Evolutionary conservation across 37 sponge, comb jelly and placozoan genomes (phyloP).

Genomic region (Ephydatia muelleri): DNA sequence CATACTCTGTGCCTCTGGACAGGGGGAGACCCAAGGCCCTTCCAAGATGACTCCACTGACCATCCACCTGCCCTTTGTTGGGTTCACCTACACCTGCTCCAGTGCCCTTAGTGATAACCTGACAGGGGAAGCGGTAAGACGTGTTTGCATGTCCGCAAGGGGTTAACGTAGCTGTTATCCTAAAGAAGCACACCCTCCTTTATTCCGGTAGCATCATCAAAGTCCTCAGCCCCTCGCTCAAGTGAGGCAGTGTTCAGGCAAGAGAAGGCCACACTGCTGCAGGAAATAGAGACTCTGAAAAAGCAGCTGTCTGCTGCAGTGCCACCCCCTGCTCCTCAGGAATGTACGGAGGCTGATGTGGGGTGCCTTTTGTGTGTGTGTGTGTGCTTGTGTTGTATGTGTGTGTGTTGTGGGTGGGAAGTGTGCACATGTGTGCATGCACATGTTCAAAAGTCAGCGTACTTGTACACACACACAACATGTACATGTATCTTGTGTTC

Average conservation of each 20-base stretch:
- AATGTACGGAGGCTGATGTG: slow-evolving; percentile 6
- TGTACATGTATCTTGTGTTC: too few species aligned
- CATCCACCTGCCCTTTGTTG: slow-evolving; percentile 95
- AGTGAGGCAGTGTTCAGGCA: neutral
- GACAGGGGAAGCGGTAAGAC: neutral
- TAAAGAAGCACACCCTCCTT: too few species aligned
- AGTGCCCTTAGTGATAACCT: slow-evolving; percentile 61
- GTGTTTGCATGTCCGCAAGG: neutral
- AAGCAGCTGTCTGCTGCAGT: slow-evolving; percentile 29
- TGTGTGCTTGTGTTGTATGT: too few species aligned
- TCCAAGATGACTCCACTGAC: slow-evolving; percentile 61
- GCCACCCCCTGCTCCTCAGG: neutral
- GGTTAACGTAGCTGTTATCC: neutral
- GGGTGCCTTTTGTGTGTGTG: too few species aligned
- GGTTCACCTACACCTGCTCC: slow-evolving; percentile 87
- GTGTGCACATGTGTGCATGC: too few species aligned
- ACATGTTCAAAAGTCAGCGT: too few species aligned
- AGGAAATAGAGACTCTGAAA: slow-evolving; percentile 50
- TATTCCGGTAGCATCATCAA: neutral
- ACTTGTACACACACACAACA: too few species aligned
- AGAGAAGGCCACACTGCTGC: slow-evolving; percentile 20
- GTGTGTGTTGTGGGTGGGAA: too few species aligned
- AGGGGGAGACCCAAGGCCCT: neutral
- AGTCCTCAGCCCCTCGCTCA: neutral
- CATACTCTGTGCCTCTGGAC: neutral